Evolutionary conservation across 2,888 invertebrate genomes (phyloP).

Genomic region (Meandrusa payeni): DNA sequence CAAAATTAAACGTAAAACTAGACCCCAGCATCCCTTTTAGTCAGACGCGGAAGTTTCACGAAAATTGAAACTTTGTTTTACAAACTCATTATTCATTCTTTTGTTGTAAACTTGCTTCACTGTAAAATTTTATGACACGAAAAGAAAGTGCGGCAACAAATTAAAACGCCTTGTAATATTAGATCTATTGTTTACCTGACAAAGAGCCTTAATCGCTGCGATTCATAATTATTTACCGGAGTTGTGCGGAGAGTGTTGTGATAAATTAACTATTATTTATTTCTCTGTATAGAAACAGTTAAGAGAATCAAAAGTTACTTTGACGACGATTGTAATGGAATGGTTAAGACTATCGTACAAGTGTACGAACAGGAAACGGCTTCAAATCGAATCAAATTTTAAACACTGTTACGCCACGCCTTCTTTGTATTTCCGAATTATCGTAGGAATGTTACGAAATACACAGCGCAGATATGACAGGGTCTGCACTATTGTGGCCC

Average conservation of each 20-base stretch:
- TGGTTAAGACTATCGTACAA: too few relatives aligned
- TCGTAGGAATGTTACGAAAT: too few relatives aligned
- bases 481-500: too few relatives aligned
- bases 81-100: slow-evolving; percentile 76
- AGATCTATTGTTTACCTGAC: slow-evolving; percentile 35
- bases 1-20: slow-evolving; percentile 58
- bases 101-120: slow-evolving; percentile 64
- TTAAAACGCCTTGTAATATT: slow-evolving; percentile 67
- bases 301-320: too few relatives aligned
- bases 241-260: slow-evolving; percentile 3
- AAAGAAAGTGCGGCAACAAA: slow-evolving; percentile 69
- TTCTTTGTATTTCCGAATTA: too few relatives aligned
- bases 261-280: slow-evolving; percentile 8
- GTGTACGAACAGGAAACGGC: too few relatives aligned
- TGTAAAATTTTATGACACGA: slow-evolving; percentile 70
- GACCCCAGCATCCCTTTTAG: slow-evolving; percentile 58
- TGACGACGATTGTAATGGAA: too few relatives aligned
- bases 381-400: too few relatives aligned
- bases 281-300: too few relatives aligned
- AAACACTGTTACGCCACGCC: too few relatives aligned
- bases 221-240: slow-evolving; percentile 22
- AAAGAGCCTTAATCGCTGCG: slow-evolving; percentile 28
- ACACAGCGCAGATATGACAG: too few relatives aligned
- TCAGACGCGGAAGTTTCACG: slow-evolving; percentile 55
- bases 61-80: slow-evolving; percentile 73